Conservation (phyloP, 2,113 vertebrate species). For the Prolemur simus region DNA sequence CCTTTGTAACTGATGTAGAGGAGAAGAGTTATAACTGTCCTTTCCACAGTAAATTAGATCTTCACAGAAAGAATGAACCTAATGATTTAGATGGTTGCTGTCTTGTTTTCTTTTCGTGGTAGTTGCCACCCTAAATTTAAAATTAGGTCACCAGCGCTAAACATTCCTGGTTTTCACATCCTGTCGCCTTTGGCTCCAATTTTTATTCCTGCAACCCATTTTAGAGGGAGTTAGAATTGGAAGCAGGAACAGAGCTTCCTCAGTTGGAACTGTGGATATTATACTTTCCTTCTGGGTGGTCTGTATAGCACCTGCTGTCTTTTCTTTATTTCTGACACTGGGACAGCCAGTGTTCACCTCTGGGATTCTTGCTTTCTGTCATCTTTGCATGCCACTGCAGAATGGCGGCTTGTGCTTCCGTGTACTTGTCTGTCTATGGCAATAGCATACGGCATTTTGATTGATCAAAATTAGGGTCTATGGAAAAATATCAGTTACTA, state of each 20-base stretch:
- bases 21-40: neutral
- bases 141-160: neutral
- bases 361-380: neutral
- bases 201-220: neutral
- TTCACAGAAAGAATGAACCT: neutral
- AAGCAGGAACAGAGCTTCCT: neutral
- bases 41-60: neutral
- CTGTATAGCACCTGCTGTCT: neutral
- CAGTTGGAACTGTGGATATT: neutral
- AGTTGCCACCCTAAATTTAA: neutral
- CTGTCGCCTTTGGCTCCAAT: neutral
- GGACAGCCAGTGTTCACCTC: neutral
- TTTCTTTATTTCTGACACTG: neutral
- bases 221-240: neutral
- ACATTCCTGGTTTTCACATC: constrained; percentile 12
- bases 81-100: constrained; percentile 1
- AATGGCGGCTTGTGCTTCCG: neutral
- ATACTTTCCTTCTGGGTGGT: neutral
- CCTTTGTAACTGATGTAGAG: neutral
- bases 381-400: neutral
- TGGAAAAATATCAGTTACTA: neutral
- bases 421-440: neutral
- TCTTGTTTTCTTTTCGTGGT: constrained; percentile 16
- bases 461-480: neutral
- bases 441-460: neutral